Conservation (phyloP, 2,113 vertebrate species). For the Alouatta palliata region DNA sequence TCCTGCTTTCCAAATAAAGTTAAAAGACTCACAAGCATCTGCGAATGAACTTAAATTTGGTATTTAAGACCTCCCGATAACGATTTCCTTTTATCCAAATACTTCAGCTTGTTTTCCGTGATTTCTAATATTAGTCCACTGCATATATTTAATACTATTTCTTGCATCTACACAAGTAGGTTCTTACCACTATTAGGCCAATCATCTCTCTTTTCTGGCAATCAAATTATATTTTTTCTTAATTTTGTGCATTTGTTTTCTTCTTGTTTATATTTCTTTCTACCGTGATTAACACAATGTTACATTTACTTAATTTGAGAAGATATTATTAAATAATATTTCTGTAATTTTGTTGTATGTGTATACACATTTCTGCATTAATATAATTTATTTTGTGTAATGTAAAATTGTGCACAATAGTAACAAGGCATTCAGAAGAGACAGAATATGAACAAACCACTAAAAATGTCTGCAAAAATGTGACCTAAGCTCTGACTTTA, state of each 20-base stretch:
- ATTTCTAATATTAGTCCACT: no score
- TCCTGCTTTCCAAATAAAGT: no score
- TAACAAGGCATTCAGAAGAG: neutral
- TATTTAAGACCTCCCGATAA: no score
- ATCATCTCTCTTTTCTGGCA: neutral
- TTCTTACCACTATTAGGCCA: neutral
- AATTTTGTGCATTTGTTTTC: no score
- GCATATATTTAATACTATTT: no score
- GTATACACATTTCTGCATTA: neutral
- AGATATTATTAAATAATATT: neutral
- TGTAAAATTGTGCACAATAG: neutral
- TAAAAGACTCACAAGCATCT: no score
- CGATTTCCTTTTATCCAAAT: no score
- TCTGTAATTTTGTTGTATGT: neutral
- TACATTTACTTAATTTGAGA: neutral
- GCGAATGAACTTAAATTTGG: no score
- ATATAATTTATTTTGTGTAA: neutral
- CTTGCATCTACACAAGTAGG: neutral
- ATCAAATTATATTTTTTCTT: neutral
- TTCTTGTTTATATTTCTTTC: neutral
- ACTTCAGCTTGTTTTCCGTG: no score
- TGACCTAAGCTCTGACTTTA: neutral
- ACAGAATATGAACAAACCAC: neutral
- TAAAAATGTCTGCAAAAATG: neutral
- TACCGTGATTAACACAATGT: neutral